Conservation (phyloP, 2,797 vertebrate genomes). For the Microchirus variegatus region DNA sequence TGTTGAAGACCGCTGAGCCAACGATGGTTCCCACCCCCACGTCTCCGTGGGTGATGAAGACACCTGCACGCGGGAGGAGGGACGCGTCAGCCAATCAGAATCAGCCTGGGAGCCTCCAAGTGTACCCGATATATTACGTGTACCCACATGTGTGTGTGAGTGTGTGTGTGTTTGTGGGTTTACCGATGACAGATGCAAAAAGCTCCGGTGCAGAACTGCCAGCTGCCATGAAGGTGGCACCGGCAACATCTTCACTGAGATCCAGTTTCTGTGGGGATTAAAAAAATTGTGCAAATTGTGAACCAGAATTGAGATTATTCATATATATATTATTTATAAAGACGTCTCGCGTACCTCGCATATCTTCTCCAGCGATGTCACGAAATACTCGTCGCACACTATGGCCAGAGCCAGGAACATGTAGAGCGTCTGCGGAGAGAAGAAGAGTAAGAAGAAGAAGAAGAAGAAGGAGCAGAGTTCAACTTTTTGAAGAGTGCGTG, state of each 20-base stretch:
- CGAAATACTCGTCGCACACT: conserved; percentile 97
- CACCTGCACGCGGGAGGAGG: conserved; percentile 83
- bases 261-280: conserved; percentile 87
- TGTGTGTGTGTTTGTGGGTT: not conserved
- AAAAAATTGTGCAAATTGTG: too few species aligned
- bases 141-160: too few species aligned
- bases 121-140: too few species aligned
- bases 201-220: conserved; percentile 98
- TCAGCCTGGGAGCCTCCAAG: too few species aligned
- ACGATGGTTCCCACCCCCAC: conserved; percentile 98
- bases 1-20: conserved; percentile 97
- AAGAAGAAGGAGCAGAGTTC: not conserved
- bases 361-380: conserved; percentile 96
- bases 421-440: conserved; percentile 88
- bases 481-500: conserved; percentile 1
- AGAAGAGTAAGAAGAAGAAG: too few species aligned
- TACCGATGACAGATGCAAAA: conserved; percentile 97
- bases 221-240: conserved; percentile 99
- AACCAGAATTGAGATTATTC: too few species aligned
- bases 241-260: conserved; percentile 96
- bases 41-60: conserved; percentile 97
- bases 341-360: conserved; percentile 87
- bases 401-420: conserved; percentile 99
- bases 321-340: not conserved
- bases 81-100: conserved; percentile 44